Evolutionary conservation across 2,113 vertebrate species (phyloP).

Genomic region (Zosterops hypoxanthus): DNA sequence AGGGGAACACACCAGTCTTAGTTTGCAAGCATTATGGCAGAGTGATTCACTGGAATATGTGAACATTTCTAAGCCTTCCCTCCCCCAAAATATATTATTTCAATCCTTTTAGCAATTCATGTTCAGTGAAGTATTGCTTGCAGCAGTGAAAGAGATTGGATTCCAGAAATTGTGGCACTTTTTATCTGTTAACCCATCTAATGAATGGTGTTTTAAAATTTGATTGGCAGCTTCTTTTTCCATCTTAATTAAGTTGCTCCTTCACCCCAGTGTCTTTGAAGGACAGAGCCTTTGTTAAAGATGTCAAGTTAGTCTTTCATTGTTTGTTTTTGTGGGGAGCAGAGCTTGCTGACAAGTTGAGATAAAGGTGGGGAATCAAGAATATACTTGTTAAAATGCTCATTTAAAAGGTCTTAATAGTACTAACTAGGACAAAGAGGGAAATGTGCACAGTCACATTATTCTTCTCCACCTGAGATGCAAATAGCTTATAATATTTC

Average conservation of each 20-base stretch:
- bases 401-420: constrained; percentile 14
- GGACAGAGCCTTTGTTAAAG: constrained; percentile 68
- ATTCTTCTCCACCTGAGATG: neutral
- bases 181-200: constrained; percentile 53
- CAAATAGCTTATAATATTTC: neutral
- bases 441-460: neutral
- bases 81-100: constrained; percentile 37
- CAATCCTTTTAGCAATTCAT: constrained; percentile 58
- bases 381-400: constrained; percentile 39
- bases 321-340: constrained; percentile 33
- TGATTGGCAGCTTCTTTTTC: constrained; percentile 69
- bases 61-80: constrained; percentile 43
- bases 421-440: neutral
- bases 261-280: constrained; percentile 52
- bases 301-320: constrained; percentile 54
- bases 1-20: constrained; percentile 52
- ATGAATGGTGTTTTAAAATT: constrained; percentile 64
- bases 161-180: constrained; percentile 59
- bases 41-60: constrained; percentile 50
- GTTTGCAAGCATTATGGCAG: constrained; percentile 59
- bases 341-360: constrained; percentile 29
- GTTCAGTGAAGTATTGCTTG: constrained; percentile 45
- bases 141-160: constrained; percentile 52
- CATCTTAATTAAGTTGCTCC: constrained; percentile 74
- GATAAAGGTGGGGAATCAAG: constrained; percentile 33